Evolutionary conservation across 2,888 invertebrate genomes (phyloP).

Genomic region (Ernsta delagoae): DNA sequence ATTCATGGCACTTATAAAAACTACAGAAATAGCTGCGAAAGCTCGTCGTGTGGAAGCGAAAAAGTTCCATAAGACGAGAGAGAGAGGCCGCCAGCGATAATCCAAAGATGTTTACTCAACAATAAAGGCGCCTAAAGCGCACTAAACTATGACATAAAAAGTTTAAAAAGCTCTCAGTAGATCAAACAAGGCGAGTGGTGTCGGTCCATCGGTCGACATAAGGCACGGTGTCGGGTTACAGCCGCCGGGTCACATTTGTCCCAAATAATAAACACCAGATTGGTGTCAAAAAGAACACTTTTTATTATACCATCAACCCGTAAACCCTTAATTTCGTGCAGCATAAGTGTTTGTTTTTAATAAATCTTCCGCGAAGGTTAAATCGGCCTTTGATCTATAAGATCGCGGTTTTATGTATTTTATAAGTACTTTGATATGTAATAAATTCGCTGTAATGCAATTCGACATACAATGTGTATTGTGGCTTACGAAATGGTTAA

Average conservation of each 20-base stretch:
- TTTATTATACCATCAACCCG: conserved; percentile 80
- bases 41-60: conserved; percentile 50
- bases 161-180: conserved; percentile 84
- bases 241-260: conserved; percentile 78
- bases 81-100: conserved; percentile 61
- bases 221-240: conserved; percentile 75
- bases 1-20: conserved; percentile 46
- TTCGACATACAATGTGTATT: conserved; percentile 52
- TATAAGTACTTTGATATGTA: conserved; percentile 48
- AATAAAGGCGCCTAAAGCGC: conserved; percentile 78
- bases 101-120: conserved; percentile 76
- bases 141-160: conserved; percentile 83
- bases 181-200: conserved; percentile 81
- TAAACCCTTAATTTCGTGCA: conserved; percentile 63
- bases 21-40: conserved; percentile 46
- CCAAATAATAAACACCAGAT: conserved; percentile 82
- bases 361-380: conserved; percentile 74
- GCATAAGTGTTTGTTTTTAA: conserved; percentile 70
- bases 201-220: conserved; percentile 74
- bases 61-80: conserved; percentile 55
- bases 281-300: conserved; percentile 82
- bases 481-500: conserved; percentile 56
- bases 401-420: conserved; percentile 54
- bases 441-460: conserved; percentile 52
- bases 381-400: conserved; percentile 59